A percentile compares a stretch with the other conserved stretches of the same genome.
Conservation (phyloP, 2,888 invertebrate genomes). For the Coelopa pilipes region DNA sequence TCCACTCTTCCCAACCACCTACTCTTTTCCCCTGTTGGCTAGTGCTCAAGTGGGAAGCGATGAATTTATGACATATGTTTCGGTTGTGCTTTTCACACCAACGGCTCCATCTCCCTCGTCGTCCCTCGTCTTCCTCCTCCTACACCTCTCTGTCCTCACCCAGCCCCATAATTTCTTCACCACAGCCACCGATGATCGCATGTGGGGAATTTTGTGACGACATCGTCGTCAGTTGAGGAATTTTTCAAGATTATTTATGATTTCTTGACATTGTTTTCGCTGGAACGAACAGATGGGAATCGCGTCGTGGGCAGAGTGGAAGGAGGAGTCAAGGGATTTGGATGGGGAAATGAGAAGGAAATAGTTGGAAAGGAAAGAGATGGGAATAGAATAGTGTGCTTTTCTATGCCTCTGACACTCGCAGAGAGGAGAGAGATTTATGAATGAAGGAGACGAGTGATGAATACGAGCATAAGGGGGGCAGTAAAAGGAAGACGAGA, state of each 20-base stretch:
- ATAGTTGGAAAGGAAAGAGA: no score
- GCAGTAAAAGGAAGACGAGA: not conserved
- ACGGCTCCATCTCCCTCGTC: no score
- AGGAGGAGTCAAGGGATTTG: not conserved
- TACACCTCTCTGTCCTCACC: no score
- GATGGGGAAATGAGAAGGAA: not conserved
- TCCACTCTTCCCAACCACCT: no score
- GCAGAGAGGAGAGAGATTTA: not conserved
- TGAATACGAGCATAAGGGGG: not conserved
- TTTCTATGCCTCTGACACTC: no score
- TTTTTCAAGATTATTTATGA: slow-evolving; percentile 17
- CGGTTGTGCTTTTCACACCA: slow-evolving; percentile 1
- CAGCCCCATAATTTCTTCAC: no score
- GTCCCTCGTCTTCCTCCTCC: no score
- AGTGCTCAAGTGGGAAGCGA: not conserved
- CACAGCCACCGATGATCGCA: no score
- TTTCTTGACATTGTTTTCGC: slow-evolving; percentile 17
- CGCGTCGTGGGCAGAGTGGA: not conserved
- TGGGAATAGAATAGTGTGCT: no score
- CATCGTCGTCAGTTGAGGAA: not conserved
- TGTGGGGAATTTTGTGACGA: no score
- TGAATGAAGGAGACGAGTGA: not conserved
- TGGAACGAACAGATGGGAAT: not conserved
- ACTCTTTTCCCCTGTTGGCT: not conserved
- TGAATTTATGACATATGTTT: slow-evolving; percentile 20